A percentile compares a stretch with the other conserved stretches of the same genome.
phyloP scores from a whole-genome alignment of 2,113 vertebrate genomes.

The Rhinolophus ferrumequinum region DNA sequence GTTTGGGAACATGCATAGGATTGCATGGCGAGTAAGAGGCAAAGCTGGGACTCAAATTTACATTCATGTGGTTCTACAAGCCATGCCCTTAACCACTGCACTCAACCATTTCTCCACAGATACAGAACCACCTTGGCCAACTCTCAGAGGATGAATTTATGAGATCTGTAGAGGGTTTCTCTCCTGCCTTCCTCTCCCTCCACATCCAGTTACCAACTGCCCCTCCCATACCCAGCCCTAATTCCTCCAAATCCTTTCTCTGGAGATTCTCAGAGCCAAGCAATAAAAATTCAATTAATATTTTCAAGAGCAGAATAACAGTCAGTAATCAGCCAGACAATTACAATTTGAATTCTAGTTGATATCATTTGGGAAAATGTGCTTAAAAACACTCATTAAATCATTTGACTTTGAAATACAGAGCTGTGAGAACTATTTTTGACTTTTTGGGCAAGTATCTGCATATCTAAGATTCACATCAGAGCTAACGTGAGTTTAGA shows the following conservation, averaged over 20 bases:
- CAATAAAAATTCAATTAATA: background rate
- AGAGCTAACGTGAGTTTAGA: constrained; percentile 7
- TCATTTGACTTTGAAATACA: background rate
- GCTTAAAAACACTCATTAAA: background rate
- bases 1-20: background rate
- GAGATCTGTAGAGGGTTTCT: background rate
- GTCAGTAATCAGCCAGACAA: background rate
- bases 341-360: background rate
- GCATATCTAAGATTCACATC: background rate
- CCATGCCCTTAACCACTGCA: background rate
- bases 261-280: constrained; percentile 12
- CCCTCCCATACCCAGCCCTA: background rate
- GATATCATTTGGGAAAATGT: background rate
- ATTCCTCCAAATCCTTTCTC: constrained; percentile 5
- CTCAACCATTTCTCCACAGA: background rate
- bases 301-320: constrained; percentile 42
- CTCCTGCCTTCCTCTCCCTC: background rate
- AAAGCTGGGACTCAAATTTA: background rate
- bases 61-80: background rate
- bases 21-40: background rate
- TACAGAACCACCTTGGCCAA: background rate
- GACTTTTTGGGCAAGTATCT: background rate
- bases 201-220: background rate
- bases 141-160: background rate
- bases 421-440: background rate